Evolutionary conservation across 2,797 vertebrate genomes (phyloP).

Genomic region (Oophaga sylvatica): DNA sequence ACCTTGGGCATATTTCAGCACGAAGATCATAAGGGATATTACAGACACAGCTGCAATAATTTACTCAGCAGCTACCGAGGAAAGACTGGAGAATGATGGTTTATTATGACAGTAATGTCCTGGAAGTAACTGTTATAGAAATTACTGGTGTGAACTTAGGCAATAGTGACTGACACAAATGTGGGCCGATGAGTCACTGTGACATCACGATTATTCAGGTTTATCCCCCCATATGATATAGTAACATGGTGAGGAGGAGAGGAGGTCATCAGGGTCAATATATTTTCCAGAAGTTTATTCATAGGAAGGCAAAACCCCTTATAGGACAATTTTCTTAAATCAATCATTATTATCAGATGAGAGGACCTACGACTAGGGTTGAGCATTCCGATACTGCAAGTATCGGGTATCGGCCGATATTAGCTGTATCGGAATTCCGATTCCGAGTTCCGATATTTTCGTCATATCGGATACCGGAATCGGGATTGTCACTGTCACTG

Average conservation of each 20-base stretch:
- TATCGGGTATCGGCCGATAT: no score
- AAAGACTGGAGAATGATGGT: background rate
- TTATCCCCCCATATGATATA: background rate
- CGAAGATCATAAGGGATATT: constrained; percentile 18
- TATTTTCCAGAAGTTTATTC: background rate
- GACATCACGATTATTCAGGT: background rate
- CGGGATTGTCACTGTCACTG: no score
- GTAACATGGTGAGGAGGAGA: background rate
- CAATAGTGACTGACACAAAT: background rate
- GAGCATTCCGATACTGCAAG: no score
- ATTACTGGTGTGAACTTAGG: background rate
- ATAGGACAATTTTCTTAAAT: no score
- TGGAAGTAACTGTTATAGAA: constrained; percentile 10
- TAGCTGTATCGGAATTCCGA: no score
- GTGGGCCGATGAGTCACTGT: background rate
- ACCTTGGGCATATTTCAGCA: constrained; percentile 40
- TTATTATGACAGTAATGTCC: constrained; percentile 18
- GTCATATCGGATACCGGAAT: no score
- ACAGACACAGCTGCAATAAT: constrained; percentile 23
- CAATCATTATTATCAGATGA: no score
- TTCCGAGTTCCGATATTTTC: no score
- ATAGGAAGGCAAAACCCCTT: no score
- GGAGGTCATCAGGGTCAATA: background rate
- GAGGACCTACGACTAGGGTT: no score
- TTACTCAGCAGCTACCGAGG: background rate